Conservation (phyloP, 2,888 invertebrate species). For the Pristionchus mayeri region DNA sequence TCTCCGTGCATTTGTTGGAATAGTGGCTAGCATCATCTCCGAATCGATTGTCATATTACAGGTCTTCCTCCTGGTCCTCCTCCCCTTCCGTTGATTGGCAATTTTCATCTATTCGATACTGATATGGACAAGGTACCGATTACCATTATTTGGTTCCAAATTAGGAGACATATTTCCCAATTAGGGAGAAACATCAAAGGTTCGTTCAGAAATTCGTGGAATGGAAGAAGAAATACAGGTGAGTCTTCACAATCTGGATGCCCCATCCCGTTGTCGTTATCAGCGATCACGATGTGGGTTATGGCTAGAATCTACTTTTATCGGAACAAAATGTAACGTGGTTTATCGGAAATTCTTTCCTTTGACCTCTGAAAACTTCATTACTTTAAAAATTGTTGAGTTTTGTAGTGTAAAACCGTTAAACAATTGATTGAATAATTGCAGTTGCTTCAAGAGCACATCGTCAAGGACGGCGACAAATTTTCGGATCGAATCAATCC, state of each 20-base stretch:
- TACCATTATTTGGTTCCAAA: neutral
- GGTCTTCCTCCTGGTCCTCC: neutral
- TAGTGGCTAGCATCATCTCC: too few relatives aligned
- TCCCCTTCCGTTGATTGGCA: neutral
- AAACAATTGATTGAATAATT: neutral
- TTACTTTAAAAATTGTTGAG: neutral
- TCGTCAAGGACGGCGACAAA: constrained; percentile 1
- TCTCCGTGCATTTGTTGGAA: too few relatives aligned
- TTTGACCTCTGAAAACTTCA: too few relatives aligned
- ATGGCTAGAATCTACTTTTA: neutral
- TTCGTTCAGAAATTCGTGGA: neutral
- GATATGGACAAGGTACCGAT: neutral
- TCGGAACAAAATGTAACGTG: neutral
- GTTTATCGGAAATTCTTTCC: too few relatives aligned
- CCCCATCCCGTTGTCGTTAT: constrained; percentile 58
- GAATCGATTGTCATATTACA: neutral
- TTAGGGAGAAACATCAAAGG: too few relatives aligned
- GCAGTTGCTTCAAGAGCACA: constrained; percentile 13
- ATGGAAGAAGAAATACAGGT: constrained; percentile 60
- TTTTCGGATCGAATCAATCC: neutral
- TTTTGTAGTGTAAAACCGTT: too few relatives aligned
- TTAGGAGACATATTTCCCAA: too few relatives aligned
- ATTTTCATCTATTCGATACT: neutral
- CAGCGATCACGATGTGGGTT: neutral
- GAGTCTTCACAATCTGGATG: constrained; percentile 64